Base-by-base conservation (phyloP, 2,888 invertebrate species). In the Antheraea assamensis region DNA sequence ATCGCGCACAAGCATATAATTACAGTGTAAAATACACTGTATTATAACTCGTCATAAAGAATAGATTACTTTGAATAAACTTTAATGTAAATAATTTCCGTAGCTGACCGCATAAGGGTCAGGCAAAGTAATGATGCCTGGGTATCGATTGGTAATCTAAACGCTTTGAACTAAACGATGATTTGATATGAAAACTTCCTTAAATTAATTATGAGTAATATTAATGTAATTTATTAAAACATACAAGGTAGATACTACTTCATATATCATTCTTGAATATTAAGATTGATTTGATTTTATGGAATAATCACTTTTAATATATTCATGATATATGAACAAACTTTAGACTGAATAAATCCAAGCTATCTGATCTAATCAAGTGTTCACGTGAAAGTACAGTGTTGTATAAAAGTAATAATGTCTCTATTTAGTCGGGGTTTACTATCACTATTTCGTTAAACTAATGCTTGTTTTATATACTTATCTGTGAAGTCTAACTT, bases 211-310 rank as follows among this genome's bases (percentile, higher is more conserved):
- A 42, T 61, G 24, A 27, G 61, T 27, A 24, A 27, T 10, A 61
- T 61, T 61, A 61, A 10, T 27, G 3, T 61, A 30, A 64, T 64
- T 30, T 64, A 64, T 27, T 64, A 64, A 64, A 64, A 58, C 24
- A 24, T 58, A 24, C n/a, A 19, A 52, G 52, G 3, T 78, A 76
- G 78, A 77, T 76, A 74, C 71, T 76, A 75, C 78, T 70, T 73
- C 70, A 10, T 30, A 64, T 17, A 15, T 64, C 30, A 30, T 49
- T 19, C 49, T 49, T 49, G 17, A 49, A 49, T 5, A 0, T 5
- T 52, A n/a, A 21, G 0, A 52, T 52, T 8, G 13, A 42, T 13
- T n/a, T n/a, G n/a, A n/a, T n/a, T n/a, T n/a, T n/a, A n/a, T n/a
- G n/a, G n/a, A n/a, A 35, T 35, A 49, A 49, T 49, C 49, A 49